Conservation (phyloP, 2,888 invertebrate species). For the Drosophila meridionalis region DNA sequence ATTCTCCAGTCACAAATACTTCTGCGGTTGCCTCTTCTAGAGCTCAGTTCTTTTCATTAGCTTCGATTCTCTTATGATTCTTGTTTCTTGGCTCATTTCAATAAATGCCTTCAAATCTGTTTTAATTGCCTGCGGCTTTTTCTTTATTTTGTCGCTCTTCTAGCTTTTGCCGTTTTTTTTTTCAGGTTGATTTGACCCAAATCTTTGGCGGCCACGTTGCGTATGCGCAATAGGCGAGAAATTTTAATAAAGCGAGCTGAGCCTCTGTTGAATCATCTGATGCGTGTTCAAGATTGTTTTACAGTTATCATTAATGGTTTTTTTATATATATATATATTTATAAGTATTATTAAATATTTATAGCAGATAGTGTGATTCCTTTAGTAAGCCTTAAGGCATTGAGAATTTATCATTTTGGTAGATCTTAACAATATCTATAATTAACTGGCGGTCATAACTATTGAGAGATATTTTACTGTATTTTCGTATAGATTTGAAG, state of each 20-base stretch:
- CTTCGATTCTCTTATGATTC: not conserved
- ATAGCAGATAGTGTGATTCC: not conserved
- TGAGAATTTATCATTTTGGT: not conserved
- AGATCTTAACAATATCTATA: not conserved
- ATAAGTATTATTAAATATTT: not conserved
- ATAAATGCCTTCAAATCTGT: not conserved
- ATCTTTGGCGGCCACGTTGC: constrained; percentile 30
- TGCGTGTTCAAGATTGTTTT: not conserved
- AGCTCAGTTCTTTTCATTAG: constrained; percentile 2
- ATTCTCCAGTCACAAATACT: not conserved
- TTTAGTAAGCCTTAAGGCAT: not conserved
- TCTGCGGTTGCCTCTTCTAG: not conserved
- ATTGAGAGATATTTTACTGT: not conserved
- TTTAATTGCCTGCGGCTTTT: constrained; percentile 4
- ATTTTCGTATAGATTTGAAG: not conserved
- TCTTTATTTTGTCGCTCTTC: not conserved
- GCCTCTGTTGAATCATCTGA: no score
- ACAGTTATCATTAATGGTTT: not conserved
- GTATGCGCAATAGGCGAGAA: constrained; percentile 43
- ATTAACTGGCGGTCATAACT: not conserved
- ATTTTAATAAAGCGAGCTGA: not conserved
- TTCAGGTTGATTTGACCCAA: constrained; percentile 42
- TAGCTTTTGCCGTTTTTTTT: not conserved
- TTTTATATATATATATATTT: not conserved
- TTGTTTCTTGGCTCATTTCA: not conserved